Percentiles rank a stretch among this genome's conserved stretches.
Evolutionary conservation across 2,888 invertebrate genomes (phyloP).

Genomic region (Leucophenga maculata): DNA sequence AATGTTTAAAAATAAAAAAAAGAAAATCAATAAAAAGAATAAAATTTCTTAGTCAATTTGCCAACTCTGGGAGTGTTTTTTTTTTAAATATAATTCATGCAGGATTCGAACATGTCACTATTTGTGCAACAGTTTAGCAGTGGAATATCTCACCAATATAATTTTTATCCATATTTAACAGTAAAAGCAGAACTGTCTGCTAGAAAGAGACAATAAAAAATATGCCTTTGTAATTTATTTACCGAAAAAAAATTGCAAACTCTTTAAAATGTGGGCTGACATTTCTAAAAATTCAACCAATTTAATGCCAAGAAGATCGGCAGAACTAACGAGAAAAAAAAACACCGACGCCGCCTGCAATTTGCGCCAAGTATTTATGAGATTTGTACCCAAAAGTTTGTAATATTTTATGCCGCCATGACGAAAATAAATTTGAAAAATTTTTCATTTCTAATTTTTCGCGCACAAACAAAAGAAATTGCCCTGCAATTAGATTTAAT

Average conservation of each 20-base stretch:
- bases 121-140: too few species aligned
- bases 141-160: too few species aligned
- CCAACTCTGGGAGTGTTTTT: too few species aligned
- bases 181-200: background rate
- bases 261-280: background rate
- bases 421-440: constrained; percentile 23
- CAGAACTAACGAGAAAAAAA: constrained; percentile 41
- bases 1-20: too few species aligned
- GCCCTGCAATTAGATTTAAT: background rate
- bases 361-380: constrained; percentile 21
- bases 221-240: background rate
- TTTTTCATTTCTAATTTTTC: background rate
- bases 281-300: background rate
- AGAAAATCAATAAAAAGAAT: constrained; percentile 1
- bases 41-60: background rate
- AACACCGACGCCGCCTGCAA: constrained; percentile 23
- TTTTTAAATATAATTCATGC: too few species aligned
- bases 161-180: too few species aligned
- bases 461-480: constrained; percentile 9
- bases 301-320: background rate
- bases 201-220: background rate
- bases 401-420: constrained; percentile 20
- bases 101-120: too few species aligned
- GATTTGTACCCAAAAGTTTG: background rate
- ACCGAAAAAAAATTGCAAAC: background rate